Evolutionary conservation across 2,888 invertebrate genomes (phyloP).

Genomic region (Hypolimnas misippus): DNA sequence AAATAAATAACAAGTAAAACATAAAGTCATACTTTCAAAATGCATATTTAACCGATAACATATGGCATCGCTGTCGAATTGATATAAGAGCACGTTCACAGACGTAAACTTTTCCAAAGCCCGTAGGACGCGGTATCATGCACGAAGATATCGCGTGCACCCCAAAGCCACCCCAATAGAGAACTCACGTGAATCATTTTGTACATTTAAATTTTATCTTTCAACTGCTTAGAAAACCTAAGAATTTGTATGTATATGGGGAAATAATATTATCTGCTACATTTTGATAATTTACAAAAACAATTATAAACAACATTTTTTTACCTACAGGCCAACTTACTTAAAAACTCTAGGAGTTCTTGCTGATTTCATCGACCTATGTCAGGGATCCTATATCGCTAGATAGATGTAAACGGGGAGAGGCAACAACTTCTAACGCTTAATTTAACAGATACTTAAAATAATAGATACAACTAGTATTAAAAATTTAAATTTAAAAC

Average conservation of each 20-base stretch:
- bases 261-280: no score
- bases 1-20: background rate
- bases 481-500: no score
- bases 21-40: slow-evolving; percentile 5
- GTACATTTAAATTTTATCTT: slow-evolving; percentile 26
- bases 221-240: slow-evolving; percentile 26
- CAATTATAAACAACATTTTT: no score
- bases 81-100: slow-evolving; percentile 16
- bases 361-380: no score
- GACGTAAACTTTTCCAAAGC: slow-evolving; percentile 26
- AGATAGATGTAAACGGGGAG: no score
- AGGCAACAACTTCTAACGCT: no score
- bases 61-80: slow-evolving; percentile 18
- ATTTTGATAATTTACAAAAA: no score
- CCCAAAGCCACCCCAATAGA: slow-evolving; percentile 38
- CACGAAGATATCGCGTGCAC: slow-evolving; percentile 40
- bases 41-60: slow-evolving; percentile 23
- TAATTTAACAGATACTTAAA: no score
- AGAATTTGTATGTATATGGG: slow-evolving; percentile 5
- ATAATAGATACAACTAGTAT: no score
- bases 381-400: no score
- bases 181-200: slow-evolving; percentile 47
- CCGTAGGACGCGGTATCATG: slow-evolving; percentile 31
- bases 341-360: no score
- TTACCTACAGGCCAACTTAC: no score